Evolutionary conservation across 2,888 invertebrate species (phyloP), one percentile per base, ranked within the genome.

Genomic region (Dioctria rufipes): DNA sequence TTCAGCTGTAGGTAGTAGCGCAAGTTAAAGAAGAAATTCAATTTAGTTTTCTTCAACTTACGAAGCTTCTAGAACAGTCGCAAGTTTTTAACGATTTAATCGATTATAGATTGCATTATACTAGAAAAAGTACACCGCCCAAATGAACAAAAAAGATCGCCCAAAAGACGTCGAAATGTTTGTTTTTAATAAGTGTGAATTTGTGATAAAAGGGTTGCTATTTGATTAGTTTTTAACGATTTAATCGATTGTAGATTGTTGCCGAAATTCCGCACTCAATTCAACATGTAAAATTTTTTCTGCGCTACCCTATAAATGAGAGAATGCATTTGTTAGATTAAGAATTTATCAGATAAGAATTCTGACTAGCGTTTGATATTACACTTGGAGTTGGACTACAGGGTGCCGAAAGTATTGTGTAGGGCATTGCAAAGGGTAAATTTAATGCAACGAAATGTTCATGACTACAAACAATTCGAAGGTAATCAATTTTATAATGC

Each of bases 371-470:
- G 60, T 93, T 93, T 77, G 95, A 95, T 3, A 92, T 91, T 5
- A 93, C 91, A 84, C 91, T 91, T 0, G 95, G 95, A 83, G 94
- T 94, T 0, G 95, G 95, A 25, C 93, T 93, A 3, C 92, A 91
- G 37, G 92, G 92, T 3, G 91, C 91, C 42, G 90, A 90, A n/a
- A 86, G 89, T 0, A 90, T 89, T 85, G 90, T 91, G 86, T 91
- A 93, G 4, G 92, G 92, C 4, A 93, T 93, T 3, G 92, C 93
- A 86, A 94, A 93, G 0, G 98, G 97, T 84, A 98, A 91, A 91
- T 97, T 98, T 80, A 99, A 90, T 0, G 97, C 92, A 37, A 98
- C 94, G 90, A 94, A 98, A 90, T 98, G 98, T 90, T 98, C 98
- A 89, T 98, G 98, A 80, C 96, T 95, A 88, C 96, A 96, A 3